These are phyloP conservation scores for Sepioteuthis lessoniana DNA, from an alignment of 2,888 invertebrate genomes.

Conservation along the genomic window DNA sequence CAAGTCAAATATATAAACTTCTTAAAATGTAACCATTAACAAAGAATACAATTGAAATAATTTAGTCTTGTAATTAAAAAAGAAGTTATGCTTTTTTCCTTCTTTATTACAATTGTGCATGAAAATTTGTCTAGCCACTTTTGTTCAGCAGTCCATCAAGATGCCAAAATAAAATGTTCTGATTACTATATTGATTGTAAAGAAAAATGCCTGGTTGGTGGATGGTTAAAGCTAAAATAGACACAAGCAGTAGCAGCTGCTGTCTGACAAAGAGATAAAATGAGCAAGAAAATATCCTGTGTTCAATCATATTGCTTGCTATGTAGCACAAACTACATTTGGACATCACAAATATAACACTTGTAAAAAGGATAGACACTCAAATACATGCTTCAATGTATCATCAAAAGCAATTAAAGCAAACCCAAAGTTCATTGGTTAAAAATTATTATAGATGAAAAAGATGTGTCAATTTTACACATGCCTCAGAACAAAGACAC, in stretches of 20 bases:
- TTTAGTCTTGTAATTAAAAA: too few relatives aligned
- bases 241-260: background rate
- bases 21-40: too few relatives aligned
- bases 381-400: background rate
- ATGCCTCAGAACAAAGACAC: too few relatives aligned
- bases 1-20: too few relatives aligned
- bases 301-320: background rate
- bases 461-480: too few relatives aligned
- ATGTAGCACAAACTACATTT: background rate
- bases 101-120: background rate
- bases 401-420: background rate
- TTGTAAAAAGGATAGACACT: background rate
- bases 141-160: too few relatives aligned
- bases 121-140: background rate
- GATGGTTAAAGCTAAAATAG: background rate
- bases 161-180: background rate
- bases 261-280: background rate
- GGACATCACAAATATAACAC: background rate
- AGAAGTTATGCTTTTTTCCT: background rate
- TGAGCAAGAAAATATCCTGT: background rate
- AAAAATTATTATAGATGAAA: too few relatives aligned
- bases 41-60: too few relatives aligned
- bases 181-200: background rate
- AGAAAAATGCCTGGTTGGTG: background rate
- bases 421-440: too few relatives aligned